Conservation (phyloP, 1,140 invertebrate species). For the Pentalonia nigronervosa region DNA sequence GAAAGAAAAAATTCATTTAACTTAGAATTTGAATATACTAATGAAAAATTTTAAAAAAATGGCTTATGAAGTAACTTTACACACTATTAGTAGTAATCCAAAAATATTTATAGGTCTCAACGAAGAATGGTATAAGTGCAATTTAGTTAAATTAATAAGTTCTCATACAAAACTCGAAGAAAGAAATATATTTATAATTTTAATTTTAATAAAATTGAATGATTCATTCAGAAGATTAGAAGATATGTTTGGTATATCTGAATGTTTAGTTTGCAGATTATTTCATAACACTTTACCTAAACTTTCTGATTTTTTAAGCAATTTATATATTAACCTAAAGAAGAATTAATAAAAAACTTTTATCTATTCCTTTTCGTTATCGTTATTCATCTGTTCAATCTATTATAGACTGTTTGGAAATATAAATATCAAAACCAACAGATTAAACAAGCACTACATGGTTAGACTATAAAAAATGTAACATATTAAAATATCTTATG, state of each 20-base stretch:
- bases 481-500: slow-evolving; percentile 67
- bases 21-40: background rate
- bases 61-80: background rate
- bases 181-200: background rate
- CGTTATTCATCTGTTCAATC: slow-evolving; percentile 54
- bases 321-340: slow-evolving; percentile 54
- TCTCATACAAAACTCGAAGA: background rate
- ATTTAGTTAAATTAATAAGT: slow-evolving; percentile 5
- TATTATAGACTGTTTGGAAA: slow-evolving; percentile 64
- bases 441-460: slow-evolving; percentile 65
- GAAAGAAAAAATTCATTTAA: background rate
- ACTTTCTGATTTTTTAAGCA: slow-evolving; percentile 44
- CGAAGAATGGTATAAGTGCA: background rate
- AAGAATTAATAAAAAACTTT: slow-evolving; percentile 60
- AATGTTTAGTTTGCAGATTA: slow-evolving; percentile 18
- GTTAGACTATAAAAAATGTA: slow-evolving; percentile 66
- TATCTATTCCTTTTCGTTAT: slow-evolving; percentile 37
- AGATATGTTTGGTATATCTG: slow-evolving; percentile 33
- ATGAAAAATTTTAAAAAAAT: background rate
- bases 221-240: slow-evolving; percentile 44
- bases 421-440: slow-evolving; percentile 64
- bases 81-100: background rate
- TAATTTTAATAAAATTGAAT: slow-evolving; percentile 32
- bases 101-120: background rate
- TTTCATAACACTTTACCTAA: slow-evolving; percentile 40